Conservation (phyloP, 2,888 invertebrate species). For the Cerceris ruficornis region DNA sequence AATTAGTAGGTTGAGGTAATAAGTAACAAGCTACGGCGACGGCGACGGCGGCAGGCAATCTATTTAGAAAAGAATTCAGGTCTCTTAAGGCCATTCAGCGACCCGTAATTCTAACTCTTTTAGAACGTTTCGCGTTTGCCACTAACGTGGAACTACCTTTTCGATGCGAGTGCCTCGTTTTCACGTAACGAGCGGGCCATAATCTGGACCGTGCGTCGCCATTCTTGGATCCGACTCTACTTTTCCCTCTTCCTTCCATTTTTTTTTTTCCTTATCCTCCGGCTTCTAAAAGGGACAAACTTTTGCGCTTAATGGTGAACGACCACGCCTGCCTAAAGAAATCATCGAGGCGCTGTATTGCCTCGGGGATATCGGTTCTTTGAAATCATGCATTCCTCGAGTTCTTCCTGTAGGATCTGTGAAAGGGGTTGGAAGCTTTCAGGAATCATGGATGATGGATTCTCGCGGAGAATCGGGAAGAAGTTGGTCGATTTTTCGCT, state of each 20-base stretch:
- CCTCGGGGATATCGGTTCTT: background rate
- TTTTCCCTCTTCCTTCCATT: constrained; percentile 3
- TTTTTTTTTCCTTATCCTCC: background rate
- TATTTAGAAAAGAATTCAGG: constrained; percentile 76
- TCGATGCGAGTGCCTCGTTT: constrained; percentile 59
- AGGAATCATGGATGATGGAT: too few relatives aligned
- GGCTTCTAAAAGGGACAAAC: background rate
- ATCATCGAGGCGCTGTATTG: background rate
- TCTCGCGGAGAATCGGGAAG: too few relatives aligned
- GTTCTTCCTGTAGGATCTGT: too few relatives aligned
- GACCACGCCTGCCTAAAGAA: background rate
- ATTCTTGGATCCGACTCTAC: constrained; percentile 43
- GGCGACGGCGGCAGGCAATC: constrained; percentile 69
- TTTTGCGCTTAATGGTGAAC: constrained; percentile 13
- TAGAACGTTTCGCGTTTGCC: constrained; percentile 60
- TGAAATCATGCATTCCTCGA: too few relatives aligned
- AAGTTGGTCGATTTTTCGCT: too few relatives aligned
- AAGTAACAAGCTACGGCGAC: constrained; percentile 66
- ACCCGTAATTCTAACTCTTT: constrained; percentile 66
- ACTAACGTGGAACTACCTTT: constrained; percentile 60
- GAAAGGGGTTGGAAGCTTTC: too few relatives aligned
- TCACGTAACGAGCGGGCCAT: constrained; percentile 59
- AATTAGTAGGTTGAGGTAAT: constrained; percentile 77
- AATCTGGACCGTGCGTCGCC: constrained; percentile 58
- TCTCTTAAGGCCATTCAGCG: constrained; percentile 74